phyloP scores from a whole-genome alignment of 2,113 vertebrate genomes.

The Planiliza haematocheilus region DNA sequence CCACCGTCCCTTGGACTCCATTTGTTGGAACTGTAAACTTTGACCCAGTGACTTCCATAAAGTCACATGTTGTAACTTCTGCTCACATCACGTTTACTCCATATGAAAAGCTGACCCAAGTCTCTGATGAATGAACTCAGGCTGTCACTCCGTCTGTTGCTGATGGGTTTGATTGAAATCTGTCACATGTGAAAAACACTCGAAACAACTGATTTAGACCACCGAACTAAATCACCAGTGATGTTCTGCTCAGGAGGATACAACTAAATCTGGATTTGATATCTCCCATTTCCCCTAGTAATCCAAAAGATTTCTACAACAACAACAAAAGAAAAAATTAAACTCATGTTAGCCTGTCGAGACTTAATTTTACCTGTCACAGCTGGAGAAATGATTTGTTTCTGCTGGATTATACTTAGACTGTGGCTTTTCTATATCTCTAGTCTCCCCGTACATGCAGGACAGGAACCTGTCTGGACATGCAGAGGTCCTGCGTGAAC shows the following conservation, averaged over 20 bases:
- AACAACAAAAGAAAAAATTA: no score
- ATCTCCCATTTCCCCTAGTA: no score
- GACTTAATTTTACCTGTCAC: no score
- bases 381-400: constrained; percentile 13
- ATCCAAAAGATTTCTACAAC: no score
- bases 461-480: constrained; percentile 59
- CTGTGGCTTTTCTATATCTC: constrained; percentile 3
- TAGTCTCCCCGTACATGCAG: neutral
- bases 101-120: constrained; percentile 17
- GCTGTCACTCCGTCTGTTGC: constrained; percentile 8
- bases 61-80: constrained; percentile 17
- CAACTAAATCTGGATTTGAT: no score
- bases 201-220: no score
- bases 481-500: constrained; percentile 40
- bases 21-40: constrained; percentile 59
- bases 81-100: constrained; percentile 52
- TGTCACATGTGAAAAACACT: no score
- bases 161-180: neutral
- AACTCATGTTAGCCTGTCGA: no score
- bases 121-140: constrained; percentile 26
- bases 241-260: no score
- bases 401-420: constrained; percentile 13
- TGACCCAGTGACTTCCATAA: constrained; percentile 54
- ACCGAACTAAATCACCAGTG: no score
- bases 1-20: constrained; percentile 44